Evolutionary conservation across 2,113 vertebrate genomes (phyloP), one percentile per base, ranked within the genome.

Genomic region (Barnardius zonarius): DNA sequence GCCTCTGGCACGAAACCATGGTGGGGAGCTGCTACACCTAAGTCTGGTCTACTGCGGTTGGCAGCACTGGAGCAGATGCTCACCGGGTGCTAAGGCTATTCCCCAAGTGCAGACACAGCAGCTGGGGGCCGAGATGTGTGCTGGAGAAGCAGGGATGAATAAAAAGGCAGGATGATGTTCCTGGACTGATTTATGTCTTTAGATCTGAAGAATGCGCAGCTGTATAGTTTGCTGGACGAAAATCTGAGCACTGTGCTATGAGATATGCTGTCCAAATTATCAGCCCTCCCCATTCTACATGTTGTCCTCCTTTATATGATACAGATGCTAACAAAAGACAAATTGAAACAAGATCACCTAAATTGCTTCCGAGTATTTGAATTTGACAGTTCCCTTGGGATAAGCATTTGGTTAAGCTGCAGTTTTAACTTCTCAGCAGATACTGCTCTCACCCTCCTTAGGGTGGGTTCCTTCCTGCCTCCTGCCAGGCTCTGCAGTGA

Each of bases 21-120:
- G 22, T 0, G 5, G 13, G 59, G 31, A 88, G 22, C 55, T 72
- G 62, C 46, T 5, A 8, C 20, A 33, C 51, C 67, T 23, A 2
- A 2, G 17, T 33, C 59, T 33, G 64, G 15, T 31, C 48, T 22
- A 4, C 46, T 9, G n/a, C 0, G 4, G 76, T 7, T 1, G 1
- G 84, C 46, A 66, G 59, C 1, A 3, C 44, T 4, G 48, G 44
- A 86, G 68, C 44, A 73, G 66, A 57, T 5, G 49, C 55, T 48
- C 66, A 23, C 6, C 0, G 0, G 6, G 51, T 3, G 11, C 66
- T 22, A 23, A 44, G 61, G 70, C 39, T 49, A 10, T 9, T 85
- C 43, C 39, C 28, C 1, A 7, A 28, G 55, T 1, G 28, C 37
- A 80, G 61, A 39, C 41, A 30, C 0, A 0, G 63, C 49, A 44